phyloP scores from a whole-genome alignment of 2,888 invertebrate species.

The Synergus itoensis region DNA sequence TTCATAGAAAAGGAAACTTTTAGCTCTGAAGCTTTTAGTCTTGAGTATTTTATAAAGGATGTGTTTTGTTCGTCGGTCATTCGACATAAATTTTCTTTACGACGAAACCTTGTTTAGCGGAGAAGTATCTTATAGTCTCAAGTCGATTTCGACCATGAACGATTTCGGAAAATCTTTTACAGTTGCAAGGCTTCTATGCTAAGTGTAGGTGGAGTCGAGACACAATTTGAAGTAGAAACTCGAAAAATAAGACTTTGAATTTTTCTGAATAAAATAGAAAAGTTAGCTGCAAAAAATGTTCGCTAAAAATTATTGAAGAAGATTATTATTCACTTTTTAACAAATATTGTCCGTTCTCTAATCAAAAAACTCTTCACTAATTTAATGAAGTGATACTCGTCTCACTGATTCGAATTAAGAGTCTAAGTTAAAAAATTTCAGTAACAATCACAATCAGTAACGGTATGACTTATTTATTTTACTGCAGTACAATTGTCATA shows the following conservation, averaged over 20 bases:
- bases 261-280: background rate
- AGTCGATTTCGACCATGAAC: constrained; percentile 29
- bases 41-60: constrained; percentile 21
- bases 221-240: background rate
- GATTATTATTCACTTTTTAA: background rate
- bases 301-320: background rate
- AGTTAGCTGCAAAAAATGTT: background rate
- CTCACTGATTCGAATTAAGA: too few relatives aligned
- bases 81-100: constrained; percentile 41
- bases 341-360: background rate
- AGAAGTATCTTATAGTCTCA: constrained; percentile 6
- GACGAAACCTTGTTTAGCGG: constrained; percentile 13
- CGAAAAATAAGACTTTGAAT: background rate
- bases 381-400: background rate
- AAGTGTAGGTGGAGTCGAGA: background rate
- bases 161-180: background rate
- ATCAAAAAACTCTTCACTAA: background rate
- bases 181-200: background rate
- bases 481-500: background rate
- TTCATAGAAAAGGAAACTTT: constrained; percentile 17
- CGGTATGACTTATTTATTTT: background rate
- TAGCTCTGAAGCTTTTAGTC: constrained; percentile 24
- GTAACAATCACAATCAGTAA: too few relatives aligned
- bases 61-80: constrained; percentile 7
- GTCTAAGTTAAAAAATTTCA: too few relatives aligned